Conservation (phyloP, 2,797 vertebrate species). For the Eidolon dupreanum region DNA sequence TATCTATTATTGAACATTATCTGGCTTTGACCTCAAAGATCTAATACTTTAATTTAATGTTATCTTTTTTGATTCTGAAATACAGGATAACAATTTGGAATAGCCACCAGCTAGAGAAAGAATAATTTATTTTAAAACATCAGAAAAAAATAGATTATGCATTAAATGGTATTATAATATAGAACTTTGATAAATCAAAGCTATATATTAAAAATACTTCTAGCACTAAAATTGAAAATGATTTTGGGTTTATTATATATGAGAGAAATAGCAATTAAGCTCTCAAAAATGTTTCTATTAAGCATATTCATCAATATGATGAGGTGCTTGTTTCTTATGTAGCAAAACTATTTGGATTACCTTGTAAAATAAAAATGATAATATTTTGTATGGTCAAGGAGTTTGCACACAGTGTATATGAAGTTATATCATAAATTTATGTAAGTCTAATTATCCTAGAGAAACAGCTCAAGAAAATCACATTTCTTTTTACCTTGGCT, state of each 20-base stretch:
- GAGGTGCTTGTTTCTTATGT: neutral
- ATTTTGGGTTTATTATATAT: neutral
- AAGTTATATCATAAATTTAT: neutral
- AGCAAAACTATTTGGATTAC: neutral
- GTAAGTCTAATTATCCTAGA: neutral
- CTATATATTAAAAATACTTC: neutral
- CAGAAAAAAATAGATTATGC: neutral
- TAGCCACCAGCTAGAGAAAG: neutral
- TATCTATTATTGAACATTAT: neutral
- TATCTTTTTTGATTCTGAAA: neutral
- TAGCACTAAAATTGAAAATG: conserved; percentile 33
- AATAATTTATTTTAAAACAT: conserved; percentile 26
- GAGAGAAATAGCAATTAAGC: neutral
- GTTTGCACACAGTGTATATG: neutral
- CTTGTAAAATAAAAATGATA: conserved; percentile 9
- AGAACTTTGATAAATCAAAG: neutral
- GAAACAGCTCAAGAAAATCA: neutral
- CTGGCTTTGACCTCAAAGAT: neutral
- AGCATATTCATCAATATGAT: neutral
- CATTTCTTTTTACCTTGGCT: neutral
- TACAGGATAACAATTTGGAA: neutral
- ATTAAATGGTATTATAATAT: neutral
- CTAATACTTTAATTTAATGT: neutral
- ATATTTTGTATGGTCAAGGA: neutral
- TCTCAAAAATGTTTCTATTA: conserved; percentile 15